Evolutionary conservation across 2,888 invertebrate species (phyloP), one percentile per base, ranked within the genome.

Genomic region (Acutogordius australiensis): DNA sequence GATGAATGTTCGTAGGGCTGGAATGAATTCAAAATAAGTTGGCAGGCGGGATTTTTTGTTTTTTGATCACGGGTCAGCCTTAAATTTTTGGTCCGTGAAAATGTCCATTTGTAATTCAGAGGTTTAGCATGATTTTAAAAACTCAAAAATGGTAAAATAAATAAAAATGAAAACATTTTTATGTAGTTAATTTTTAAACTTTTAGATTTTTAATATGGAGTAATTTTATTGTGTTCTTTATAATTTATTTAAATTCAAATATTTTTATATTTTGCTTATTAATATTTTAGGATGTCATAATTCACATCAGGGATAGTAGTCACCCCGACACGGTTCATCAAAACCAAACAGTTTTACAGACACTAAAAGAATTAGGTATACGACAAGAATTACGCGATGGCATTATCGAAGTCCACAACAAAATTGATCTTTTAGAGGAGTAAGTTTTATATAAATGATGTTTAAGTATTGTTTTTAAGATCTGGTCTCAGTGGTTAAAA

Each of bases 281-380:
- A 8, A 26, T n/a, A 51, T 51, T 71, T 60, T 66, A 82, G 81
- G 81, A 84, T 72, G 70, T 82, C 1, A 76, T 85, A 58, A 68
- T 86, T 58, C 84, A 84, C 68, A 77, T 85, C 0, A 77, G 79
- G 66, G 85, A 85, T 69, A 68, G 79, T 1, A 81, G 83, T 62
- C 81, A 83, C 69, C 79, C 80, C 2, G 80, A 82, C 67, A 73
- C 74, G 64, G 64, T 68, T 60, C 77, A 78, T 26, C 84, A 86
- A 70, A 72, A 76, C 45, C 71, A 76, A 28, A 80, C 80, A 65
- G 84, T 86, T 0, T 66, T 78, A 30, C 65, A 74, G 26, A 83
- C 81, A 0, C 70, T 86, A 27, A 65, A 73, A 61, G 69, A 70
- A 1, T 70, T 84, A 64, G 69, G 71, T 60, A 67, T 76, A 28